Evolutionary conservation across 2,797 vertebrate species (phyloP), one percentile per base, ranked within the genome.

Genomic region (Carcharodon carcharias): DNA sequence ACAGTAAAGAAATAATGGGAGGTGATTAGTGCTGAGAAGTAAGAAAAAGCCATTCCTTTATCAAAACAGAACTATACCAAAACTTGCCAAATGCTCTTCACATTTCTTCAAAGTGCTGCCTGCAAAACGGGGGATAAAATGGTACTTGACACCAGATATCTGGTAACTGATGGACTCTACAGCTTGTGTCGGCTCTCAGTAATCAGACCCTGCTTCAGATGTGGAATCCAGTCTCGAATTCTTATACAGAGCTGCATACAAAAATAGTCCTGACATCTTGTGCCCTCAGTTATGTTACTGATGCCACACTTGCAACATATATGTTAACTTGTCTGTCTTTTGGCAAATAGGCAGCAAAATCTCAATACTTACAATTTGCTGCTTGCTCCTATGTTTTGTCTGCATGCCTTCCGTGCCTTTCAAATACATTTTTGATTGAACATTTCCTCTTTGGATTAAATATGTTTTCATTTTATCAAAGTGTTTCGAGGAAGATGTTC

Each of bases 241-340:
- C 69, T 58, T 56, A 14, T n/a, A 31, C 14, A 35, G 50, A 73
- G 58, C 9, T 18, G 58, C n/a, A 21, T 35, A n/a, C 69, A 56
- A 56, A 95, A 95, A 95, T 95, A 95, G 67, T 77, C 50, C 45
- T 95, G 94, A 73, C 69, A 54, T 95, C 28, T 31, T 18, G 14
- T 77, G 50, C 12, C 67, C 94, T 77, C 28, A n/a, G 69, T 95
- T 77, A 77, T 73, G 94, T 95, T 77, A 77, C 31, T 77, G 69
- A 77, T 95, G 67, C 94, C 31, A 56, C 28, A 95, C 69, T 95
- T 95, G 67, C 73, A 95, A 12, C n/a, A 71, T 31, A 95, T 95
- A 92, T 35, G 21, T 92, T 56, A 92, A 58, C 5, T 95, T 73
- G 65, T 54, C 93, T 45, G 94, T 54, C 69, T 28, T 28, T 2